Base-by-base conservation (phyloP, 2,888 invertebrate genomes). In the Clepsis dumicolana region DNA sequence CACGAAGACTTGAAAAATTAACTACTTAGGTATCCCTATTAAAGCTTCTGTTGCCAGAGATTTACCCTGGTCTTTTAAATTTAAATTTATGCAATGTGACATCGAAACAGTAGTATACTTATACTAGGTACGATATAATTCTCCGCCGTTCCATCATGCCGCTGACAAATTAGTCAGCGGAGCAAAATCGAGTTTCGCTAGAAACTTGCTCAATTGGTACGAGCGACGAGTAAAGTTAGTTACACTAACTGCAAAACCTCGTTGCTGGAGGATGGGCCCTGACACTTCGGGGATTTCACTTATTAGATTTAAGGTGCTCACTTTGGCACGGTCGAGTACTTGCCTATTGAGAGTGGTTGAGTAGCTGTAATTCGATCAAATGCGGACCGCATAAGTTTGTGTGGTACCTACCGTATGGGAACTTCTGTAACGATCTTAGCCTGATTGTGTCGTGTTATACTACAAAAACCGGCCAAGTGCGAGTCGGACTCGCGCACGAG, bases 221-320 rank as follows among this genome's bases (percentile, higher is more conserved):
- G 25, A 53, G 65, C 59, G 52, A 29, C 21, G 48, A 63, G 24
- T 27, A 44, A 66, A 66, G 60, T 61, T 54, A 52, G 25, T 65
- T 65, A 60, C 18, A 44, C 35, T 32, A 60, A 65, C 61, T 54
- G 54, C 54, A 44, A 60, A 53, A 65, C 65, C 65, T 59, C 44
- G 32, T 54, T 53, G 16, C 48, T 16, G 12, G 60, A 16, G 16
- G 18, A 24, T 10, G 7, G 52, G 14, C 24, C 24, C n/a, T n/a
- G 48, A 35, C 61, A 44, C 64, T 64, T 64, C 24, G 29, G 61
- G 29, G 41, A 63, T 54, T 56, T 48, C 52, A 53, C 21, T 65
- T 65, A 65, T 65, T 65, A 44, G 60, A 60, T 60, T 61, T 53
- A 29, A 32, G 27, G 59, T 65, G 60, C 53, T 60, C 60, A 65